Evolutionary conservation across 2,797 vertebrate species (phyloP).

Genomic region (Ceryle rudis): DNA sequence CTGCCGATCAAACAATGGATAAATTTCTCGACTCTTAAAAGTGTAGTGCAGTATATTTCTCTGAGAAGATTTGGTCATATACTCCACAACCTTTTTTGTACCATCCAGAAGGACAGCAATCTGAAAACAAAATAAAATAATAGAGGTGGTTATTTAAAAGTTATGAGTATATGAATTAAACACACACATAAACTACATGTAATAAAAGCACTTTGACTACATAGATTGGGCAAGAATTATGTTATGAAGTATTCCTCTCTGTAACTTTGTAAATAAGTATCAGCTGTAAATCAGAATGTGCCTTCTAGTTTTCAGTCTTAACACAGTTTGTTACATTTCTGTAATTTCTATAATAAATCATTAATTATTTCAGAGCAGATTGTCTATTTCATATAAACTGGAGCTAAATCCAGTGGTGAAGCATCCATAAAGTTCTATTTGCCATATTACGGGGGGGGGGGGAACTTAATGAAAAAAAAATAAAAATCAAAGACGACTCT

Average conservation of each 20-base stretch:
- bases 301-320: neutral
- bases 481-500: constrained; percentile 5
- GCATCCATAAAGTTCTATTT: neutral
- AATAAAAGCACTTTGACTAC: neutral
- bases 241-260: neutral
- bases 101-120: constrained; percentile 91
- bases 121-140: constrained; percentile 74
- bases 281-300: neutral
- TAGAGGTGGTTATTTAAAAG: neutral
- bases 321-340: neutral
- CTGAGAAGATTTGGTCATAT: constrained; percentile 82
- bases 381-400: neutral
- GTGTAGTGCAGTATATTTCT: constrained; percentile 86
- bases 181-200: neutral
- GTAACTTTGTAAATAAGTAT: neutral
- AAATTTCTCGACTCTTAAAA: constrained; percentile 93
- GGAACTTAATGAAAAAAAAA: neutral
- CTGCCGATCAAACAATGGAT: constrained; percentile 92
- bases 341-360: neutral
- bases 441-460: neutral
- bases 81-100: constrained; percentile 89
- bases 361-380: neutral
- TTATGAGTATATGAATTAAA: neutral
- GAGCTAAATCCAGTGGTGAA: neutral
- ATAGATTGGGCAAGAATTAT: neutral